phyloP scores from a whole-genome alignment of 64 coral and sea anemone genomes.

The Trachythela sp. region DNA sequence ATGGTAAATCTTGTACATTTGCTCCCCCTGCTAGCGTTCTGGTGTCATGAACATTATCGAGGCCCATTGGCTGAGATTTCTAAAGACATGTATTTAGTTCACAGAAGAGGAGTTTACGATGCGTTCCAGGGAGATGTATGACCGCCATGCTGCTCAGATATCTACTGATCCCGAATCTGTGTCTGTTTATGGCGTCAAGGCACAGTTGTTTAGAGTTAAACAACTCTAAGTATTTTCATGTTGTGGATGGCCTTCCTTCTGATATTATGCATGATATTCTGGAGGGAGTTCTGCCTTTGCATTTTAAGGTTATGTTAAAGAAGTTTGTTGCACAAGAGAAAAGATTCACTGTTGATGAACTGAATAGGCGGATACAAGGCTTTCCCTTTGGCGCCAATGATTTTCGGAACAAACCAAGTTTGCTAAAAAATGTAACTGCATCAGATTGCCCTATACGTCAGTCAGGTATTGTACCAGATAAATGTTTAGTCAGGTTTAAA shows the following conservation, averaged over 20 bases:
- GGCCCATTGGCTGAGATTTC: too few species aligned
- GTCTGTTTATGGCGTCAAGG: constrained; percentile 29
- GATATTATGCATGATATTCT: constrained; percentile 13
- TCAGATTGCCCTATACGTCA: background rate
- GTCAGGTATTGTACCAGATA: background rate
- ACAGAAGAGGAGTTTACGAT: too few species aligned
- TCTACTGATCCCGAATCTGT: background rate
- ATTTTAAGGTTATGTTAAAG: constrained; percentile 17
- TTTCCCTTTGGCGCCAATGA: constrained; percentile 7
- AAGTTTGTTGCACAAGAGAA: background rate
- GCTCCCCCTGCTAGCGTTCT: too few species aligned
- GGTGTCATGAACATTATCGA: too few species aligned
- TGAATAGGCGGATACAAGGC: background rate
- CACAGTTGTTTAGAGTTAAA: constrained; percentile 3
- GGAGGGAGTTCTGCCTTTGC: constrained; percentile 22
- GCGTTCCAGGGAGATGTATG: too few species aligned
- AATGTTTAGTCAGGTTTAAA: too few species aligned
- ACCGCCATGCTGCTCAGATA: too few species aligned
- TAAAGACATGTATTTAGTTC: too few species aligned
- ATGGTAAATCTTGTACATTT: too few species aligned
- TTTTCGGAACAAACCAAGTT: background rate
- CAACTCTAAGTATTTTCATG: constrained; percentile 14
- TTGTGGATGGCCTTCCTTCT: constrained; percentile 20
- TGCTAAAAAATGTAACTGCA: background rate
- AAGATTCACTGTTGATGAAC: background rate